Conservation (phyloP, 2,113 vertebrate species). For the Sylvilagus bachmani region DNA sequence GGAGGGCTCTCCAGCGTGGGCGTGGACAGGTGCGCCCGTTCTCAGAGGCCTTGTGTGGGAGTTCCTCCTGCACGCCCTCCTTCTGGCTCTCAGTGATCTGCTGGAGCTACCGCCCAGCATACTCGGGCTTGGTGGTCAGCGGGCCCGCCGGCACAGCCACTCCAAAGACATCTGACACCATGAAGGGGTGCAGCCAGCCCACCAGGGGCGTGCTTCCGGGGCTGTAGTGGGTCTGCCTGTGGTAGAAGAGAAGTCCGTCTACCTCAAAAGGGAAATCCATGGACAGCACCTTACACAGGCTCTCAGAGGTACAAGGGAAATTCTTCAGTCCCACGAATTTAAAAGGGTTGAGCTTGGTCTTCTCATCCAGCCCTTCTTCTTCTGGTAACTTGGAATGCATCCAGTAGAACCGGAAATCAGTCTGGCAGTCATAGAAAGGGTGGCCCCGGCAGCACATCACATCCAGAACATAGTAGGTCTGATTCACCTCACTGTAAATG, state of each 20-base stretch:
- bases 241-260: constrained; percentile 97
- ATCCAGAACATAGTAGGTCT: too few species aligned
- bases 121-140: constrained; percentile 94
- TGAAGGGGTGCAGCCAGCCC: constrained; percentile 98
- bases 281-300: constrained; percentile 91
- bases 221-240: constrained; percentile 96
- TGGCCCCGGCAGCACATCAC: too few species aligned
- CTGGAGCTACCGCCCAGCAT: constrained; percentile 94
- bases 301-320: constrained; percentile 91
- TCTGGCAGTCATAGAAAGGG: too few species aligned
- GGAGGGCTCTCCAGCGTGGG: constrained; percentile 74
- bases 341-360: too few species aligned
- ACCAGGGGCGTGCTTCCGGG: constrained; percentile 97
- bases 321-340: constrained; percentile 95
- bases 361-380: too few species aligned
- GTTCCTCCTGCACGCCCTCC: constrained; percentile 74
- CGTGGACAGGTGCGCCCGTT: constrained; percentile 94
- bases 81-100: constrained; percentile 93
- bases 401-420: too few species aligned
- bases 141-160: constrained; percentile 88
- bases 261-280: constrained; percentile 91
- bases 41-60: constrained; percentile 44
- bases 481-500: too few species aligned
- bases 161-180: constrained; percentile 95
- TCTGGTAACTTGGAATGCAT: too few species aligned